Base-by-base conservation (phyloP, 2,113 vertebrate genomes). In the Lophotis ruficrista region DNA sequence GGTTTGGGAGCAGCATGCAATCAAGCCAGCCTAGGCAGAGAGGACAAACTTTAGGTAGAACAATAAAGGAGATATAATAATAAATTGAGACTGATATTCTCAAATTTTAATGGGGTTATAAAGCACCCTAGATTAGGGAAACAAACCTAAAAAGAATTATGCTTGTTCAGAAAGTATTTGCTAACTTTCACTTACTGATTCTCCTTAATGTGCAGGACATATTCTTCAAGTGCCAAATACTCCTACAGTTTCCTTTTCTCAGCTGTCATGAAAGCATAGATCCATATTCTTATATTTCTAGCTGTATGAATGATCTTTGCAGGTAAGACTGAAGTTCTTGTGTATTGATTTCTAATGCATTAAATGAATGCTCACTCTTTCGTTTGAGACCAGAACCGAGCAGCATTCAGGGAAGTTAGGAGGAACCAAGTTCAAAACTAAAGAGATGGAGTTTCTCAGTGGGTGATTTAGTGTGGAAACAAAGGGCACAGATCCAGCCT, bases 201-300 rank as follows among this genome's bases (percentile, higher is more conserved):
- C 53, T 97, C 21, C 87, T 94, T 89, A 96, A 68, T 62, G 21
- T 27, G 24, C 96, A 99, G 99, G 99, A 98, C 35, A 98, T 99
- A 96, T 99, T 99, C 95, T 98, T 99, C 98, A 99, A 99, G 98
- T 99, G 99, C 98, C 99, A 99, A 91, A 99, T 99, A 72, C 97
- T 99, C 69, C 97, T 99, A 87, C 99, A 99, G 93, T 99, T 99
- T 91, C 99, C 99, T 57, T 99, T 99, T 95, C 95, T 99, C 96
- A 99, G 99, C 95, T 99, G 99, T 95, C 99, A 99, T 89, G 99
- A 99, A 96, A 99, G 99, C 96, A 99, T 99, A 85, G 99, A 99
- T 91, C 99, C 99, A 1, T 99, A 99, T 96, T 99, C 99, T 37
- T 99, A 99, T 94, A 99, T 99, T 95, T 99, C 99, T 95, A 99